Evolutionary conservation across 2,797 vertebrate genomes (phyloP).

Genomic region (Helostoma temminkii): DNA sequence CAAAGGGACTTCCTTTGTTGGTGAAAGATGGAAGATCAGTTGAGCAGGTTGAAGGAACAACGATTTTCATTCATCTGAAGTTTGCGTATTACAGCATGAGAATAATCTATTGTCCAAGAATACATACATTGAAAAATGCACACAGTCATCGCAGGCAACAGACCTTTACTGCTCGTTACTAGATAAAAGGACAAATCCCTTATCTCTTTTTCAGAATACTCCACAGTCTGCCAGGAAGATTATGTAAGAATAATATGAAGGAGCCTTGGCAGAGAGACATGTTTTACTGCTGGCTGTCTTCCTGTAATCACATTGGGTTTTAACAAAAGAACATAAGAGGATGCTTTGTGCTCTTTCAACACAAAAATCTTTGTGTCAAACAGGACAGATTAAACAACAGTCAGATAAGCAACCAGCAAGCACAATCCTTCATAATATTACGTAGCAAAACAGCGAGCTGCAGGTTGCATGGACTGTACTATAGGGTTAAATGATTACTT

Average conservation of each 20-base stretch:
- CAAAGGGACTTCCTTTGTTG: slow-evolving; percentile 68
- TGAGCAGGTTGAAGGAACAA: slow-evolving; percentile 61
- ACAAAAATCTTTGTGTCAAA: slow-evolving; percentile 58
- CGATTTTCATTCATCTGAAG: slow-evolving; percentile 61
- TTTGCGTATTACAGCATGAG: slow-evolving; percentile 43
- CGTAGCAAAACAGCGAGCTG: no score
- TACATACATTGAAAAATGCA: neutral
- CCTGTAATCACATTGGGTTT: slow-evolving; percentile 62
- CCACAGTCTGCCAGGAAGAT: slow-evolving; percentile 34
- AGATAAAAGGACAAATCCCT: slow-evolving; percentile 39
- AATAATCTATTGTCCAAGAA: slow-evolving; percentile 24
- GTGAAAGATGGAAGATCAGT: slow-evolving; percentile 55
- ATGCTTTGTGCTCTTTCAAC: slow-evolving; percentile 59
- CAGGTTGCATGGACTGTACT: no score
- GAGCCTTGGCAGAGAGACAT: slow-evolving; percentile 27
- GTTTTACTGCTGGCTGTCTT: slow-evolving; percentile 67
- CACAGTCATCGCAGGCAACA: neutral
- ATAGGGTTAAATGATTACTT: no score
- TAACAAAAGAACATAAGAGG: slow-evolving; percentile 49
- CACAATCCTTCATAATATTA: slow-evolving; percentile 44
- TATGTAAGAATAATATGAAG: slow-evolving; percentile 48
- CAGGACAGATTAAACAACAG: slow-evolving; percentile 29
- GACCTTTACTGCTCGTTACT: slow-evolving; percentile 25
- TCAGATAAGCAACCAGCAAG: slow-evolving; percentile 44
- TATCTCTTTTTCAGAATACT: slow-evolving; percentile 10